phyloP scores from a whole-genome alignment of 2,113 vertebrate genomes.

The Plecturocebus donacophilus region DNA sequence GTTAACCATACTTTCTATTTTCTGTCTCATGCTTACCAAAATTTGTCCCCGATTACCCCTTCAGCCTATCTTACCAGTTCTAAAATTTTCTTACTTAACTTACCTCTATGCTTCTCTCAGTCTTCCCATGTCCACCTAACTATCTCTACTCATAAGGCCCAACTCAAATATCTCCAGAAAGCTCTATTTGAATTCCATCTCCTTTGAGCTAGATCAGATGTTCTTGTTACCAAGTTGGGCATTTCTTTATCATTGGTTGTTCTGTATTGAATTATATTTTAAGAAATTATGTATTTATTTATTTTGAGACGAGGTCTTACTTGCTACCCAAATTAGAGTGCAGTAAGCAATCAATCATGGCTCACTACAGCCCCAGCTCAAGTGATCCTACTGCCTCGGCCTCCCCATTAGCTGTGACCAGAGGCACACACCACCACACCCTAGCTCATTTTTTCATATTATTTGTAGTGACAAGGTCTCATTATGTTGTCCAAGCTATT shows the following conservation, averaged over 20 bases:
- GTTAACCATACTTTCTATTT: background rate
- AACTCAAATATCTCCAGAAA: background rate
- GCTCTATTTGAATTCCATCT: background rate
- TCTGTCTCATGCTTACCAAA: background rate
- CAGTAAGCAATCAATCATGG: no score
- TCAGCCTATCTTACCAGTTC: background rate
- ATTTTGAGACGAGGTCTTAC: no score
- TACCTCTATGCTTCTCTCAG: background rate
- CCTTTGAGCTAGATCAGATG: background rate
- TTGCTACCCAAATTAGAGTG: no score
- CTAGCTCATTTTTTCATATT: no score
- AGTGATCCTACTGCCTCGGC: no score
- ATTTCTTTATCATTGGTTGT: background rate
- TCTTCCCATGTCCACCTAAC: background rate
- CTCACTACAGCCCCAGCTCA: no score
- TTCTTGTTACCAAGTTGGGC: background rate
- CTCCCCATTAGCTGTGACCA: no score
- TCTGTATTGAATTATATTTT: background rate
- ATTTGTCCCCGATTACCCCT: background rate
- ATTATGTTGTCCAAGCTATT: no score
- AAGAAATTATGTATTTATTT: no score
- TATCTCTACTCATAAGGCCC: background rate
- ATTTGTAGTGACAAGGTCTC: no score
- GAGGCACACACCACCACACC: no score
- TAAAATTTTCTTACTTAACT: background rate